Conservation (phyloP, 2,113 vertebrate genomes). For the Tetrao urogallus region DNA sequence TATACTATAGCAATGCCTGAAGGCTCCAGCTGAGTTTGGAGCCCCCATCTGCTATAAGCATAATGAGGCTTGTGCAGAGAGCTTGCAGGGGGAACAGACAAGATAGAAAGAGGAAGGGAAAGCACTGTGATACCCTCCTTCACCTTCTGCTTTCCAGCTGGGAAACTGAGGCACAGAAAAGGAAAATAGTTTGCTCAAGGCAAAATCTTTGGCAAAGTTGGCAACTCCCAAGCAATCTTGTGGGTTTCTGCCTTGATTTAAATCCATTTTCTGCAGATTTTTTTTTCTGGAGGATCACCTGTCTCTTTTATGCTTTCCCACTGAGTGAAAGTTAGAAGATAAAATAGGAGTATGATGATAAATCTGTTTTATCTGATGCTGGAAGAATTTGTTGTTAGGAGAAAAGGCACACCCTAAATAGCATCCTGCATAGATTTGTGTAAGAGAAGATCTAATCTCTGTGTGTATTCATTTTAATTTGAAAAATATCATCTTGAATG, state of each 20-base stretch:
- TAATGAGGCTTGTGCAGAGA: background rate
- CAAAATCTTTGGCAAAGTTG: background rate
- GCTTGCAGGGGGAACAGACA: background rate
- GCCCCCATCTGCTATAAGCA: constrained; percentile 5
- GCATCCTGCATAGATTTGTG: constrained; percentile 23
- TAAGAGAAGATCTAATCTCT: constrained; percentile 46
- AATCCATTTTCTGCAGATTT: background rate
- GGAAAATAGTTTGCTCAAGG: background rate
- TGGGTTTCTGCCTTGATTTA: background rate
- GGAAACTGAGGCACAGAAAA: constrained; percentile 3
- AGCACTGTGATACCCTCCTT: background rate
- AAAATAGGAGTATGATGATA: constrained; percentile 24
- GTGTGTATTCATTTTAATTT: constrained; percentile 57
- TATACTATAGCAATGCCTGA: constrained; percentile 2
- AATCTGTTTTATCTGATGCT: constrained; percentile 62
- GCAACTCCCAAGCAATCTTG: background rate
- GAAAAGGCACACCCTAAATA: constrained; percentile 52
- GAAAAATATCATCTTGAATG: constrained; percentile 53
- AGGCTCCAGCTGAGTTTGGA: constrained; percentile 47
- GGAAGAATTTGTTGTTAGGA: constrained; percentile 2
- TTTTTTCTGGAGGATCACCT: constrained; percentile 11
- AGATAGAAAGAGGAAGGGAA: background rate
- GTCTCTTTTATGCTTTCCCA: constrained; percentile 31
- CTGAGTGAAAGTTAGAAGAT: constrained; percentile 47
- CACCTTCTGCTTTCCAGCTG: background rate